Conservation (phyloP, 2,888 invertebrate genomes). For the Lagria hirta region DNA sequence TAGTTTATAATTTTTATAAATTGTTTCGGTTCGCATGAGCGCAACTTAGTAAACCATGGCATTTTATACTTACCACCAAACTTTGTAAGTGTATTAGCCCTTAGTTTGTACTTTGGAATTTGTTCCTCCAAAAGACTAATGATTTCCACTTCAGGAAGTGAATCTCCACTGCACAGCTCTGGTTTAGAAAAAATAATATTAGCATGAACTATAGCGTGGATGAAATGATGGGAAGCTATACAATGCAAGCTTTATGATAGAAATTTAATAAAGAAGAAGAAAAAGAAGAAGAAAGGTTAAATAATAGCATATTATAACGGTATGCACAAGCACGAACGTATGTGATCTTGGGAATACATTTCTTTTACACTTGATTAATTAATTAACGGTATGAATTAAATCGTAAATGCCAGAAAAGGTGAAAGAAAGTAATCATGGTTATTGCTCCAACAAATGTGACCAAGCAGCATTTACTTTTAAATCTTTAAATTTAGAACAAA, state of each 20-base stretch:
- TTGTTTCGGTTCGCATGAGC: slow-evolving; percentile 6
- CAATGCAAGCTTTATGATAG: slow-evolving; percentile 10
- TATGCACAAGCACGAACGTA: slow-evolving; percentile 6
- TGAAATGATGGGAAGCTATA: slow-evolving; percentile 17
- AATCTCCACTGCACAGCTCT: slow-evolving; percentile 92
- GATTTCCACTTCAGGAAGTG: slow-evolving; percentile 94
- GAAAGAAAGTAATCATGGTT: slow-evolving; percentile 16
- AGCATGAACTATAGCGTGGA: not conserved
- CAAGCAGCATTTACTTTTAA: too few relatives aligned
- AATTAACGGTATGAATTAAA: slow-evolving; percentile 11
- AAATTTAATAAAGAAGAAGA: slow-evolving; percentile 1
- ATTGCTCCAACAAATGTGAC: too few relatives aligned
- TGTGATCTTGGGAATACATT: too few relatives aligned
- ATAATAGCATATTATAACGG: slow-evolving; percentile 11
- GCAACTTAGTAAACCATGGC: not conserved
- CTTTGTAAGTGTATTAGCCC: slow-evolving; percentile 90
- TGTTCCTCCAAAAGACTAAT: slow-evolving; percentile 93
- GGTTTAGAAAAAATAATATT: slow-evolving; percentile 37
- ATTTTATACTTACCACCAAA: slow-evolving; percentile 72
- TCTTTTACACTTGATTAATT: slow-evolving; percentile 13
- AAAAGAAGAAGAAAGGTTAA: not conserved
- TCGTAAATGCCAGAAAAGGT: slow-evolving; percentile 10
- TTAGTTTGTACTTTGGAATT: slow-evolving; percentile 89
- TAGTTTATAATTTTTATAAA: slow-evolving; percentile 6
- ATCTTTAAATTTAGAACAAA: too few relatives aligned